Evolutionary conservation across 2,888 invertebrate species (phyloP).

Genomic region (Apodemia duryi): DNA sequence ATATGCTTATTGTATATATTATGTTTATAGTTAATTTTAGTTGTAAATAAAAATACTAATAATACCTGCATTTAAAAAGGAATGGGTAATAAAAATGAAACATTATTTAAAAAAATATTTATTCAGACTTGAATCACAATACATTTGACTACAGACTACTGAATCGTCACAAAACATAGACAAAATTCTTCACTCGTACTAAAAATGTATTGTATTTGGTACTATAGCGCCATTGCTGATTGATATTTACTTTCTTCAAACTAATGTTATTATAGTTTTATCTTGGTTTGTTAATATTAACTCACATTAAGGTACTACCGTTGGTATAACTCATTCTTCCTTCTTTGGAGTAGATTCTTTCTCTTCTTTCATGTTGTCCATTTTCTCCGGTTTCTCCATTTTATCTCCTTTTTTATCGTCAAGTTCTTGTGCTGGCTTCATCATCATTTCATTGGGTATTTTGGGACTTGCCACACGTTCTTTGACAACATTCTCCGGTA

Average conservation of each 20-base stretch:
- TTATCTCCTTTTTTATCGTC: conserved; percentile 34
- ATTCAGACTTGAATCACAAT: conserved; percentile 14
- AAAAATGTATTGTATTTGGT: conserved; percentile 58
- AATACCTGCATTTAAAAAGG: too few relatives aligned
- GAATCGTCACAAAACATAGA: conserved; percentile 25
- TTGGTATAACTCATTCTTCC: conserved; percentile 20
- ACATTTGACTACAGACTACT: conserved; percentile 33
- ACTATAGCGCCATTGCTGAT: conserved; percentile 50
- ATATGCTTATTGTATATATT: too few relatives aligned
- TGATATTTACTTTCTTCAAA: conserved; percentile 24
- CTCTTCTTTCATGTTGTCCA: conserved; percentile 35
- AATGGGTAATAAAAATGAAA: too few relatives aligned
- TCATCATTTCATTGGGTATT: neutral
- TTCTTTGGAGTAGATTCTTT: conserved; percentile 24
- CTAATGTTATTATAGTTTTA: conserved; percentile 12
- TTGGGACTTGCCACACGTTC: conserved; percentile 15
- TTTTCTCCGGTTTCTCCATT: conserved; percentile 32
- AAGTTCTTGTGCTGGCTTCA: conserved; percentile 14
- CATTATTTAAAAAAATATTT: neutral
- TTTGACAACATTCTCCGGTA: conserved; percentile 30
- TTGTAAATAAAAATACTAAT: too few relatives aligned
- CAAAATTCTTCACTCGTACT: conserved; percentile 21
- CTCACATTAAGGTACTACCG: neutral
- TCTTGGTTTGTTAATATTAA: conserved; percentile 16
- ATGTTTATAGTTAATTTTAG: too few relatives aligned